Conservation (phyloP, 2,113 vertebrate species). For the Labrus mixtus region DNA sequence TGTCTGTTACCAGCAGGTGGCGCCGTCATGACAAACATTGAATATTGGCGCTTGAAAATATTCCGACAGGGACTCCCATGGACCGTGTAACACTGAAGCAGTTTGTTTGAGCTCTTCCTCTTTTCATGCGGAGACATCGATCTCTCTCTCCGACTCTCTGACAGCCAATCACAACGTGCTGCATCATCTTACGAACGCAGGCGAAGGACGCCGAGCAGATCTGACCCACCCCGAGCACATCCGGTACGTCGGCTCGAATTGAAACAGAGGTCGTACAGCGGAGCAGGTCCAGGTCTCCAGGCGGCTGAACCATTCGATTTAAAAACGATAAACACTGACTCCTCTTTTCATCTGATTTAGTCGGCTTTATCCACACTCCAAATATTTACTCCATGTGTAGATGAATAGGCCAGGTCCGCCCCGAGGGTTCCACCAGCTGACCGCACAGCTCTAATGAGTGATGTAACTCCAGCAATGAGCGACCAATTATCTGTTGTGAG, state of each 20-base stretch:
- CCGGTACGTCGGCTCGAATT: neutral
- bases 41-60: no score
- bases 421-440: conserved; percentile 7
- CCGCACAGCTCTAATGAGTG: conserved; percentile 4
- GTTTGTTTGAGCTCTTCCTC: no score
- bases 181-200: no score
- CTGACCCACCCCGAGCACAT: no score
- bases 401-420: conserved; percentile 4
- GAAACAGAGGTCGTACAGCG: neutral
- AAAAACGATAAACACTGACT: neutral
- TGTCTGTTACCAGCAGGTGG: no score
- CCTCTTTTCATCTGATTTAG: neutral
- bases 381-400: neutral
- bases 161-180: no score
- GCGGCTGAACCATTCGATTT: neutral
- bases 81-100: no score
- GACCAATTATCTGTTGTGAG: conserved; percentile 28
- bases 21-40: no score
- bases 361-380: neutral
- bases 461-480: neutral
- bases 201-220: no score
- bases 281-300: neutral
- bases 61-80: no score
- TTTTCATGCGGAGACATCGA: no score
- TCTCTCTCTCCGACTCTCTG: no score